These are phyloP conservation scores for Dasysyrphus albostriatus DNA, from an alignment of 2,888 invertebrate genomes.

Conservation along the genomic window DNA sequence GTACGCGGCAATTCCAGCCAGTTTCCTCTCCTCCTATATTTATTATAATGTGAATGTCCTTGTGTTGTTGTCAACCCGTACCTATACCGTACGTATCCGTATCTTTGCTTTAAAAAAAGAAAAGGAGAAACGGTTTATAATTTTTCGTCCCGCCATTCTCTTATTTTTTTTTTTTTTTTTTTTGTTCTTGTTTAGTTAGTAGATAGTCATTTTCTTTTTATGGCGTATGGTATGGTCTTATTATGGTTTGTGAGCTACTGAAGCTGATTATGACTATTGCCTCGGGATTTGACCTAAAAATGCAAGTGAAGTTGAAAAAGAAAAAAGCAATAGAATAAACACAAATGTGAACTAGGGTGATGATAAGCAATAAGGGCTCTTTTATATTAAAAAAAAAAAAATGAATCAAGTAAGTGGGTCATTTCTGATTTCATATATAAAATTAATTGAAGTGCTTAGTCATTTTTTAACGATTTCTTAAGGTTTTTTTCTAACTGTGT, in stretches of 20 bases:
- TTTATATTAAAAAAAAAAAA: neutral
- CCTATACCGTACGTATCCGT: neutral
- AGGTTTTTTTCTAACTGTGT: neutral
- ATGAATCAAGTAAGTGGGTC: conserved; percentile 25
- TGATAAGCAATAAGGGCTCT: conserved; percentile 15
- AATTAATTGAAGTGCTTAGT: neutral
- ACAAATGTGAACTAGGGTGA: conserved; percentile 23
- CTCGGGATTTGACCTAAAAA: conserved; percentile 67
- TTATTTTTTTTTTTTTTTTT: conserved; percentile 2
- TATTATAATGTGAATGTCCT: conserved; percentile 16
- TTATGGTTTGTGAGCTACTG: conserved; percentile 27
- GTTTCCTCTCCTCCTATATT: conserved; percentile 27
- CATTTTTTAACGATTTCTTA: neutral
- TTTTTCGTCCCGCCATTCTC: conserved; percentile 32
- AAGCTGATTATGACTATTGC: conserved; percentile 51
- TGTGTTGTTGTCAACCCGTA: conserved; percentile 6
- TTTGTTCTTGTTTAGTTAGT: conserved; percentile 32
- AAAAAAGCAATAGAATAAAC: neutral
- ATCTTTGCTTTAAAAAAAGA: neutral
- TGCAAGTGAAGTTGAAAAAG: conserved; percentile 50
- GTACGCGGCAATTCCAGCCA: conserved; percentile 60
- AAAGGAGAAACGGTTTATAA: conserved; percentile 18
- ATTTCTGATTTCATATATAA: neutral
- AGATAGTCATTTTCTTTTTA: conserved; percentile 32
- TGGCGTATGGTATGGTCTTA: conserved; percentile 14